Percentiles rank a stretch among this genome's conserved stretches.
Evolutionary conservation across 2,797 vertebrate species (phyloP).

Genomic region (Nannoperca australis): DNA sequence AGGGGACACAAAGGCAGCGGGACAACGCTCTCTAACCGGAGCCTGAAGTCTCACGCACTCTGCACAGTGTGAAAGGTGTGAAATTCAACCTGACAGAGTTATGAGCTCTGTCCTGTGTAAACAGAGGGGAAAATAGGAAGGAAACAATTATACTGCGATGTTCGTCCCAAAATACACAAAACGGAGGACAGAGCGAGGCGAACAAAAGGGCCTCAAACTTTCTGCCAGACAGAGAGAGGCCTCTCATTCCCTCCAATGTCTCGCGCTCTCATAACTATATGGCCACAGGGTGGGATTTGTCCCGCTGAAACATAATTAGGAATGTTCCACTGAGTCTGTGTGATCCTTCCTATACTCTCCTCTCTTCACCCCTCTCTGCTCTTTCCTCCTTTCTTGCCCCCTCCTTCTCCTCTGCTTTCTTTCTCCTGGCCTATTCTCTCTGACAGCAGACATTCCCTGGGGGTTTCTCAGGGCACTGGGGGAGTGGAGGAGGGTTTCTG

Average conservation of each 20-base stretch:
- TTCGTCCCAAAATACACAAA: constrained; percentile 58
- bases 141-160: constrained; percentile 67
- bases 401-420: constrained; percentile 55
- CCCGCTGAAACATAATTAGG: constrained; percentile 78
- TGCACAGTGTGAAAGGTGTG: constrained; percentile 59
- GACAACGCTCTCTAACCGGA: constrained; percentile 37
- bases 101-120: constrained; percentile 55
- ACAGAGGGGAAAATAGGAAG: constrained; percentile 62
- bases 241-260: constrained; percentile 58
- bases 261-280: constrained; percentile 66
- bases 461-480: constrained; percentile 73
- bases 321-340: constrained; percentile 77
- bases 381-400: constrained; percentile 53
- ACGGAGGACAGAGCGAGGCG: constrained; percentile 28
- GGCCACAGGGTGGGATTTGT: constrained; percentile 77
- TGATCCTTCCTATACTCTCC: constrained; percentile 63
- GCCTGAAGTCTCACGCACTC: constrained; percentile 35
- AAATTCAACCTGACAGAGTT: constrained; percentile 55
- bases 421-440: constrained; percentile 70
- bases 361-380: constrained; percentile 57
- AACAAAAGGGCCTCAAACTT: constrained; percentile 37
- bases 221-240: constrained; percentile 48
- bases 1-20: constrained; percentile 28
- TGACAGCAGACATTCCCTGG: constrained; percentile 77
- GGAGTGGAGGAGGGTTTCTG: constrained; percentile 66